Evolutionary conservation across 2,113 vertebrate genomes (phyloP), one percentile per base, ranked within the genome.

Genomic region (Cavia aperea): DNA sequence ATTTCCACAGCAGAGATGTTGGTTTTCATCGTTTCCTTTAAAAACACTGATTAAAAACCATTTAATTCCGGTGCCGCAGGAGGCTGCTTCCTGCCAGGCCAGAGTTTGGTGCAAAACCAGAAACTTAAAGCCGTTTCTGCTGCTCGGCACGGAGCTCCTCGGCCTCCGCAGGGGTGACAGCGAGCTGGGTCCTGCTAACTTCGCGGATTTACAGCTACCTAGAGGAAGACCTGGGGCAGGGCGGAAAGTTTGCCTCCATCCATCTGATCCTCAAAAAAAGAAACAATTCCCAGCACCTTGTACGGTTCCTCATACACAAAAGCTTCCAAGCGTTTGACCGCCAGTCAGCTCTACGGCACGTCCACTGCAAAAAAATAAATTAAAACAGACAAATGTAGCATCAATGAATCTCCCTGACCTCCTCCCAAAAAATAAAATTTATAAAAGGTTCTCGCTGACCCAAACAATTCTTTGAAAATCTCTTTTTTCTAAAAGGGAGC

Each of bases 101-200:
- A 16, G 13, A 60, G 39, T 39, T 39, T 1, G 23, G 66, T 16
- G 33, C 26, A 58, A 33, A 39, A 24, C 16, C 9, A 6, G 43
- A 29, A 51, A 5, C 62, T 39, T 78, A 19, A 49, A 23, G 36
- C 24, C 23, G 10, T 31, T 68, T 84, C 10, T 60, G 29, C 11
- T 62, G 58, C 1, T 31, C 29, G 43, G 63, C 54, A n/a, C 11
- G 7, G 66, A 68, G 5, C 66, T 36, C 31, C 2, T 33, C 33
- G 6, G 33, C 36, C 66, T 4, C 24, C 4, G 9, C 18, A 18
- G 26, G 43, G 33, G 39, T 70, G 46, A 54, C 8, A 70, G 12
- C 16, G 8, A 16, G 4, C 19, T n/a, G 11, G 1, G 3, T 46
- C 26, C 36, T 26, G 26, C 8, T 10, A 1, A 0, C 18, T 60